Conservation (phyloP, 2,797 vertebrate genomes). For the Lerista edwardsae region DNA sequence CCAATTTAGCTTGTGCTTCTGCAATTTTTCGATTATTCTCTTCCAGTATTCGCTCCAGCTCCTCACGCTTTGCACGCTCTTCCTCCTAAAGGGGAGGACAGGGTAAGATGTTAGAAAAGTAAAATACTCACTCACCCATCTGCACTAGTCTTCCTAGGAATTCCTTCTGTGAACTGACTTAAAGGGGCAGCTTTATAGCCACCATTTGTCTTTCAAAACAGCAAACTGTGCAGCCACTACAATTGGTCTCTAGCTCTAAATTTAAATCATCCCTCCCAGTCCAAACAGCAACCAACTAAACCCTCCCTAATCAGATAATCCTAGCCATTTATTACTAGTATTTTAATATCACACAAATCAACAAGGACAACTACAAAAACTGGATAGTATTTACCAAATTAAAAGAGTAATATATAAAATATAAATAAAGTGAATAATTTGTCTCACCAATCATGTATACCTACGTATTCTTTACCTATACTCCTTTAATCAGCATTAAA, state of each 20-base stretch:
- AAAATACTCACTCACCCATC: conserved; percentile 74
- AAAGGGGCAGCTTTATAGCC: conserved; percentile 80
- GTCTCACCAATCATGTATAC: conserved; percentile 99
- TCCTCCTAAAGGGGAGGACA: conserved; percentile 97
- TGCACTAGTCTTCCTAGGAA: conserved; percentile 82
- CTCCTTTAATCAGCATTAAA: conserved; percentile 99
- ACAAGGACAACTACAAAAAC: conserved; percentile 88
- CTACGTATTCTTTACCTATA: conserved; percentile 99
- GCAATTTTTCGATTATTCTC: conserved; percentile 99
- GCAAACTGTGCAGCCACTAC: conserved; percentile 84
- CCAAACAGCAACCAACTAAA: conserved; percentile 88
- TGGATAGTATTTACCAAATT: conserved; percentile 88
- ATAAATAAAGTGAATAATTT: conserved; percentile 97
- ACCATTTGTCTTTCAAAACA: conserved; percentile 78
- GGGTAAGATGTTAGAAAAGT: conserved; percentile 87
- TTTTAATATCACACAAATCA: conserved; percentile 88
- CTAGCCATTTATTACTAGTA: conserved; percentile 81
- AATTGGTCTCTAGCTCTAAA: conserved; percentile 78
- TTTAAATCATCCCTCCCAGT: conserved; percentile 85
- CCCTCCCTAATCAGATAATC: conserved; percentile 83
- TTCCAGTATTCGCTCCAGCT: conserved; percentile 97
- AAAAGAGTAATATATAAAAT: conserved; percentile 88
- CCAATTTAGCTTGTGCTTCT: conserved; percentile 98
- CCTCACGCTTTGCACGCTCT: conserved; percentile 98
- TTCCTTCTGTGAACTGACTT: conserved; percentile 80